Evolutionary conservation across 2,888 invertebrate genomes (phyloP).

Genomic region (Phyllotreta cruciferae): DNA sequence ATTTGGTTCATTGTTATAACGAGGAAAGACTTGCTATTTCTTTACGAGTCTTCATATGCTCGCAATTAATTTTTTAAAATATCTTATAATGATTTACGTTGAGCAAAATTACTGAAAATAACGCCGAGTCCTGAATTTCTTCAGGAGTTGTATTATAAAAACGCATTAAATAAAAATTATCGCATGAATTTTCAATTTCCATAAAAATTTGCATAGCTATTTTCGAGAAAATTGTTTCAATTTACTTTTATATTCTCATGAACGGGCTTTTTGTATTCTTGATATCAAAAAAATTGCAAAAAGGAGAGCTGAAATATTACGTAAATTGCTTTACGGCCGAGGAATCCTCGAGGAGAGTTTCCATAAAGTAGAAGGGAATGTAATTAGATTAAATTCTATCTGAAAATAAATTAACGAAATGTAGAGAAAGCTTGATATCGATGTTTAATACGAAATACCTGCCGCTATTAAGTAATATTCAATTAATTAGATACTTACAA

Average conservation of each 20-base stretch:
- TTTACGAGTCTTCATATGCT: too few species aligned
- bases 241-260: conserved; percentile 41
- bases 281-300: conserved; percentile 25
- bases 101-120: not conserved
- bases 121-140: conserved; percentile 16
- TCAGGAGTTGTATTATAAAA: conserved; percentile 32
- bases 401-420: not conserved
- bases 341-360: conserved; percentile 5
- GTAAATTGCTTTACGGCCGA: conserved; percentile 29
- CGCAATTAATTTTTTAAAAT: too few species aligned
- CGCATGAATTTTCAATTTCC: conserved; percentile 39
- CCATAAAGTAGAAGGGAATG: not conserved
- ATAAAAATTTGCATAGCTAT: conserved; percentile 41
- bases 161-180: conserved; percentile 39
- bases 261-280: conserved; percentile 31
- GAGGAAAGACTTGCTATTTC: too few species aligned
- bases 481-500: too few species aligned
- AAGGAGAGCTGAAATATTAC: conserved; percentile 33
- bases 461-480: too few species aligned
- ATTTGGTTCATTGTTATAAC: too few species aligned
- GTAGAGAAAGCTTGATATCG: too few species aligned
- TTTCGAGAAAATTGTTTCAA: conserved; percentile 40
- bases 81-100: too few species aligned
- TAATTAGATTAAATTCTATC: conserved; percentile 5
- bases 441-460: too few species aligned